Base-by-base conservation (phyloP, 2,888 invertebrate species). In the Thecophora atra region DNA sequence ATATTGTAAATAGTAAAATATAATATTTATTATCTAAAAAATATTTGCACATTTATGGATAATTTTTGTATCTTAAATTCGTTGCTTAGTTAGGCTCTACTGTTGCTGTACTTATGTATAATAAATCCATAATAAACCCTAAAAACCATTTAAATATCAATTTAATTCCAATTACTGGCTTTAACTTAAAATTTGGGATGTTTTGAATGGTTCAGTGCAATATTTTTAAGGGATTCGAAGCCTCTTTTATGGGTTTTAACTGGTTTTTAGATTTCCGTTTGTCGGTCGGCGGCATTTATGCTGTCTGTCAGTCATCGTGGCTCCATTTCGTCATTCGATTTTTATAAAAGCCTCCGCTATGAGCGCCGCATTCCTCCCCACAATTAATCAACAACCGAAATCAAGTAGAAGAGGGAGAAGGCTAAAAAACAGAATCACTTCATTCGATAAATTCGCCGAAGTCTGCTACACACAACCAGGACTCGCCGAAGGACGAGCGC, bases 381-480 rank as follows among this genome's bases (percentile, higher is more conserved):
- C n/a, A n/a, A 30, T 26, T 60, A 28, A 30, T 60, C 60, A 26
- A 30, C 60, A 26, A 30, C 2, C 17, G 5, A 17, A 5, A 5
- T 4, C 8, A 11, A 11, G 13, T 7, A 44, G n/a, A 47, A 44
- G 44, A 13, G 44, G 8, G 44, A 44, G 44, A 71, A 21, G 13
- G 56, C 3, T 21, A 19, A 63, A 47, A 17, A 51, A 63, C 24
- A 24, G 17, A 70, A 63, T 21, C 5, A 58, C 47, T 71, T 65
- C 71, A 71, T 71, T 71, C 64, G 56, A 71, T 71, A 65, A 56
- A 58, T 71, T 65, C 65, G 60, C 30, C 65, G 44, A 44, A 47
- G 28, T 58, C 52, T 52, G 62, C 63, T 52, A 26, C 44, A 30
- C 4, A 15, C 19, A 30, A 42, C 42, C 21, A 65, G n/a, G 28